Evolutionary conservation across 2,888 invertebrate species (phyloP), one percentile per base, ranked within the genome.

Genomic region (Cryptophagus acutangulus): DNA sequence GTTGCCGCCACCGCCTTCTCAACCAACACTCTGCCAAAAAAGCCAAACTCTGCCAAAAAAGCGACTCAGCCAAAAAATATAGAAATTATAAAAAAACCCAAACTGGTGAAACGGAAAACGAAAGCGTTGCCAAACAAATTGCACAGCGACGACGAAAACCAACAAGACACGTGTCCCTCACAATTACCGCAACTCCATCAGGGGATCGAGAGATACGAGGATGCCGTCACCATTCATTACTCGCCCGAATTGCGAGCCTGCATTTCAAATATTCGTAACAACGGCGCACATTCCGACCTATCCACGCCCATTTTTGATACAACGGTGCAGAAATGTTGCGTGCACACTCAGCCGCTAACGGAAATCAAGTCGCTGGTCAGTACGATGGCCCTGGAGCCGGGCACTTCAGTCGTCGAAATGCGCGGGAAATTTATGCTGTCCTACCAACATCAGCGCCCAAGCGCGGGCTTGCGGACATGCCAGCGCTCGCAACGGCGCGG

Each of bases 341-440:
- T 72, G n/a, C 67, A 69, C 30, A 66, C 61, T 2, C 65, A 71
- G 38, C 65, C 70, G 3, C 55, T 70, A 2, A 67, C 70, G 12
- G 71, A 73, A 38, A 57, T 71, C 8, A 73, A 72, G 73, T 87
- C 86, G 55, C 72, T 91, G 33, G 81, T 89, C 26, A 85, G 88
- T 9, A 86, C 85, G 4, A 76, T 79, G 49, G 79, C 82, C 53
- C 72, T 91, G 29, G 73, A 79, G 29, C 78, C 85, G 16, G 84
- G 83, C 58, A 81, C 84, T 1, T 84, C 90, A 0, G 79, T 92
- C 1, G 79, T 86, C 36, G 95, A 96, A 68, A 74, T 92, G 51
- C 80, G 90, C 16, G 95, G 95, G 12, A 92, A 92, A 67, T 93
- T 93, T 59, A 89, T 93, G 87, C 73, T 93, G 31, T 85, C 87